A percentile compares a stretch with the other conserved stretches of the same genome.
Evolutionary conservation across 1,140 invertebrate species (phyloP).

Genomic region (Lepidostoma basale): DNA sequence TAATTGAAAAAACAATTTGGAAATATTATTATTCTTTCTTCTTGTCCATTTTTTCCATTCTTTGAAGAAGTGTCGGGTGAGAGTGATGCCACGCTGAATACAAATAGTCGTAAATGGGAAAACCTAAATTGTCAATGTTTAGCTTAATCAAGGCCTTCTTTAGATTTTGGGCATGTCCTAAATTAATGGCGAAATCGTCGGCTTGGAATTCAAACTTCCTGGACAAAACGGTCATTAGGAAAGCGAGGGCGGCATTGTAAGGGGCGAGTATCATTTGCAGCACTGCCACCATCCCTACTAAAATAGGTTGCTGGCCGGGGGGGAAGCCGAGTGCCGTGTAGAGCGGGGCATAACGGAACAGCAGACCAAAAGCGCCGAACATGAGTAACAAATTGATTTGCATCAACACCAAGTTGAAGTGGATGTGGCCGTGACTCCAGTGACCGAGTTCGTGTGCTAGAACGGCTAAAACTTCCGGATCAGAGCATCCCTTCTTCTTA

Average conservation of each 20-base stretch:
- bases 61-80: constrained; percentile 94
- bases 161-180: constrained; percentile 76
- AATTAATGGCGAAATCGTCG: constrained; percentile 87
- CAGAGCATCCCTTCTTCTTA: constrained; percentile 77
- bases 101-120: constrained; percentile 89
- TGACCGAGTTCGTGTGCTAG: constrained; percentile 97
- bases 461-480: constrained; percentile 94
- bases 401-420: constrained; percentile 85
- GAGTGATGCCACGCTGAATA: constrained; percentile 94
- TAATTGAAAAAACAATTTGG: background rate
- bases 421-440: constrained; percentile 92
- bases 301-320: constrained; percentile 76
- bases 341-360: constrained; percentile 79
- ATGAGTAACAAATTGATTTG: constrained; percentile 78
- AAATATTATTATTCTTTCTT: constrained; percentile 19
- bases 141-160: constrained; percentile 87
- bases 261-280: constrained; percentile 91
- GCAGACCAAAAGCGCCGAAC: constrained; percentile 85
- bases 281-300: constrained; percentile 93
- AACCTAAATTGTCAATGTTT: constrained; percentile 93
- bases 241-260: constrained; percentile 85
- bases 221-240: constrained; percentile 70
- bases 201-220: constrained; percentile 94
- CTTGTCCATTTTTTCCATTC: constrained; percentile 76
- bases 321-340: constrained; percentile 90